Evolutionary conservation across 2,113 vertebrate genomes (phyloP).

Genomic region (Sebastes fasciatus): DNA sequence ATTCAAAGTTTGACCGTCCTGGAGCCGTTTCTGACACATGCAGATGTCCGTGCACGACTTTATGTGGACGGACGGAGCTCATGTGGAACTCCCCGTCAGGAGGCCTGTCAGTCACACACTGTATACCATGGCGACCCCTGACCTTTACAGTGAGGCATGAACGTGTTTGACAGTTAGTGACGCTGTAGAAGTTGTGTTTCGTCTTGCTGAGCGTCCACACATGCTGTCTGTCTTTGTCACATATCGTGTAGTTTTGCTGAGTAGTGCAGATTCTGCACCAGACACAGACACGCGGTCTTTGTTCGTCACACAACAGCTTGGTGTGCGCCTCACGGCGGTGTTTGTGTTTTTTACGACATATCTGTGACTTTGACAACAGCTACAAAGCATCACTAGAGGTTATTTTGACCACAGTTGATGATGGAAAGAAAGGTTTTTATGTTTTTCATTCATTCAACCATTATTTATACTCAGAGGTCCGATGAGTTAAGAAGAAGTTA

Average conservation of each 20-base stretch:
- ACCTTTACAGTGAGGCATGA: constrained; percentile 7
- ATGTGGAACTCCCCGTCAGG: constrained; percentile 37
- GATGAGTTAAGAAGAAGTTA: too few relatives aligned
- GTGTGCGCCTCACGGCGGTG: too few relatives aligned
- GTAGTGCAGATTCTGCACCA: not conserved
- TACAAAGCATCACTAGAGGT: too few relatives aligned
- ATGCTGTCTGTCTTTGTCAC: not conserved
- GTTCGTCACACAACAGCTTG: too few relatives aligned
- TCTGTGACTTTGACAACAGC: too few relatives aligned
- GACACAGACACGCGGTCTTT: too few relatives aligned
- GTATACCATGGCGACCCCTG: constrained; percentile 21
- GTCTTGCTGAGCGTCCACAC: not conserved
- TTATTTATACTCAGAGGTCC: not conserved
- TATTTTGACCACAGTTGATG: too few relatives aligned
- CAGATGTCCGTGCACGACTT: not conserved
- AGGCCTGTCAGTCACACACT: constrained; percentile 38
- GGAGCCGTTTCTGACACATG: constrained; percentile 1
- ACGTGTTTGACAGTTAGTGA: not conserved
- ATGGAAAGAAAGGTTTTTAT: too few relatives aligned
- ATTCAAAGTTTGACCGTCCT: not conserved
- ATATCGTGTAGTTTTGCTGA: not conserved
- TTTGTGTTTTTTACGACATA: too few relatives aligned
- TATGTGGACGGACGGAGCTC: not conserved
- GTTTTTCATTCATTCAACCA: too few relatives aligned
- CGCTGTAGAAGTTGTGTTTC: not conserved